Percentiles rank a stretch among this genome's conserved stretches.
Conservation (phyloP, 2,113 vertebrate genomes). For the Clarias batrachus region DNA sequence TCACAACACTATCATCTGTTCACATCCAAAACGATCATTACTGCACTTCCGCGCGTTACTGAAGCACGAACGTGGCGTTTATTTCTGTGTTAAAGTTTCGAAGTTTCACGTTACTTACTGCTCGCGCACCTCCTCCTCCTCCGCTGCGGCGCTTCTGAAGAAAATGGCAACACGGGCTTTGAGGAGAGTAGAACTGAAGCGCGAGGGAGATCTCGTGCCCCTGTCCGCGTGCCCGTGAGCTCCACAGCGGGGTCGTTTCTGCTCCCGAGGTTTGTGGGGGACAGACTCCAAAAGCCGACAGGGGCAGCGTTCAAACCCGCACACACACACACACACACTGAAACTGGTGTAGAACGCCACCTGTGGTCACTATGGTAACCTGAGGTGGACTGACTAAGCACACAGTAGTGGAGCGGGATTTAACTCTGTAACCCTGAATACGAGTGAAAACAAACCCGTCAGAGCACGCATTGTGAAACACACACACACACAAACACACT, state of each 20-base stretch:
- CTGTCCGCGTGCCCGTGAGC: not conserved
- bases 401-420: not conserved
- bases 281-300: not conserved
- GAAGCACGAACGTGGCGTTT: not conserved
- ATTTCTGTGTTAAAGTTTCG: too few relatives aligned
- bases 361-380: slow-evolving; percentile 17
- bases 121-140: not conserved
- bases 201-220: not conserved
- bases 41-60: not conserved
- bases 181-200: not conserved
- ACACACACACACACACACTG: not conserved
- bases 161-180: not conserved
- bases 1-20: not conserved
- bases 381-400: not conserved
- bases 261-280: not conserved
- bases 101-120: slow-evolving; percentile 36
- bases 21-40: not conserved
- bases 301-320: not conserved
- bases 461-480: not conserved
- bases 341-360: not conserved
- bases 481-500: too few relatives aligned
- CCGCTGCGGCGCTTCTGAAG: not conserved
- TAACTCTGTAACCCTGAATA: not conserved
- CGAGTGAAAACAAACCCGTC: not conserved
- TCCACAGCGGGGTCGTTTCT: not conserved